Evolutionary conservation across 2,888 invertebrate species (phyloP), one percentile per base, ranked within the genome.

Genomic region (Theretra japonica): DNA sequence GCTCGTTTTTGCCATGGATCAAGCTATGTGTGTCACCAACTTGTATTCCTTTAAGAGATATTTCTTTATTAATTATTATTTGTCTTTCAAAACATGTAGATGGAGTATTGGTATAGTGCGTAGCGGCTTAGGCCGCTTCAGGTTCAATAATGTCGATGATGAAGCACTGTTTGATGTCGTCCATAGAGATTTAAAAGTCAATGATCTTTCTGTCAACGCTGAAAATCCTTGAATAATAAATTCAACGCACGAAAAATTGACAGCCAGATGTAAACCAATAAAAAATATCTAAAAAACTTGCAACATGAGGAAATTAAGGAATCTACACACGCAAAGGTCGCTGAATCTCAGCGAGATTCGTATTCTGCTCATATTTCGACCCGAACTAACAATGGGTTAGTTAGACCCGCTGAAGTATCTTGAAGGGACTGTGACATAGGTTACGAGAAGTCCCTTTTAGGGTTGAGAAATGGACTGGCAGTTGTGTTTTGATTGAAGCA

Each of bases 351-450:
- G 41, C 33, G 41, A 74, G 75, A 77, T 82, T 79, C 75, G 77
- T 83, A 85, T 85, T 85, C 84, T 77, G 77, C 75, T 81, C 81
- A 80, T 81, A 83, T 79, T 77, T 79, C 78, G 75, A 72, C 59
- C 72, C 77, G 73, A 77, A 75, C 78, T 76, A 82, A 84, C 83
- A 85, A 85, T 83, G 80, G 78, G 79, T 82, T 83, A 83, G 84
- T 84, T 82, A 84, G 82, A 82, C 80, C 83, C 81, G 77, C 72
- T 74, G 75, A 77, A 80, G 75, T 78, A 76, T 76, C 80, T 79
- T 74, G 76, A 78, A 79, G 77, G 79, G 83, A 80, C 77, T 79
- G 77, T 77, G 70, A 76, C 73, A 75, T 73, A 79, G 79, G 76
- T 73, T 71, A 73, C 76, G 69, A 70, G 69, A 69, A 59, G 60